Conservation (phyloP, 2,113 vertebrate genomes). For the Pedetes capensis region DNA sequence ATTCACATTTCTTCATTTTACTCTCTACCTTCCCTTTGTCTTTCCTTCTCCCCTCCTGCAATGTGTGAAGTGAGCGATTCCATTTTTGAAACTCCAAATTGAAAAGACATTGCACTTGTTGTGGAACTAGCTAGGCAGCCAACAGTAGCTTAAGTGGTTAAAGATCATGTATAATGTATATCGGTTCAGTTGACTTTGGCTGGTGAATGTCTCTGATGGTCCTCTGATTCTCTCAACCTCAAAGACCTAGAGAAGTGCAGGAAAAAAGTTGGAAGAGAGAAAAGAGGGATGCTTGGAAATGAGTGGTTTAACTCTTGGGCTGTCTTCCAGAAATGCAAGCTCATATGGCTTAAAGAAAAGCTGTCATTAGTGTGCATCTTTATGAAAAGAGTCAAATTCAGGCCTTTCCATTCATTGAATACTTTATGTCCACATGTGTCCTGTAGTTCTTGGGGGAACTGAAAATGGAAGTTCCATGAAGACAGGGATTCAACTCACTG, state of each 20-base stretch:
- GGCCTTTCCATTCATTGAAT: background rate
- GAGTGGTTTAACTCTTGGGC: background rate
- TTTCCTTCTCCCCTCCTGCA: background rate
- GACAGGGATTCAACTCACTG: background rate
- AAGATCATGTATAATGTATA: background rate
- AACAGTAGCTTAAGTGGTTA: background rate
- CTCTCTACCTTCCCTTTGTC: background rate
- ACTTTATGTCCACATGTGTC: background rate
- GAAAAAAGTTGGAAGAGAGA: background rate
- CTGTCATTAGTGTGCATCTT: background rate
- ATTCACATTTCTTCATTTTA: background rate
- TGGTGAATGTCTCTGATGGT: background rate
- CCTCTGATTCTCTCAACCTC: background rate
- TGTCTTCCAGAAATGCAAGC: background rate
- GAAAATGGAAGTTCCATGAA: background rate
- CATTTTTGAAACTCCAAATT: background rate
- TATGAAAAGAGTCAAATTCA: background rate
- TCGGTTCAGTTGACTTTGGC: background rate
- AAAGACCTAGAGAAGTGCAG: background rate
- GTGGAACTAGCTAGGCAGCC: background rate
- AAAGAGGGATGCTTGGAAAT: background rate
- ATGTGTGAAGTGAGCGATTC: background rate
- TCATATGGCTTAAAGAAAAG: slow-evolving; percentile 16
- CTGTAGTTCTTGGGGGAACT: background rate
- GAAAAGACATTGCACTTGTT: background rate